Evolutionary conservation across 2,797 vertebrate genomes (phyloP).

Genomic region (Lacerta bilineata): DNA sequence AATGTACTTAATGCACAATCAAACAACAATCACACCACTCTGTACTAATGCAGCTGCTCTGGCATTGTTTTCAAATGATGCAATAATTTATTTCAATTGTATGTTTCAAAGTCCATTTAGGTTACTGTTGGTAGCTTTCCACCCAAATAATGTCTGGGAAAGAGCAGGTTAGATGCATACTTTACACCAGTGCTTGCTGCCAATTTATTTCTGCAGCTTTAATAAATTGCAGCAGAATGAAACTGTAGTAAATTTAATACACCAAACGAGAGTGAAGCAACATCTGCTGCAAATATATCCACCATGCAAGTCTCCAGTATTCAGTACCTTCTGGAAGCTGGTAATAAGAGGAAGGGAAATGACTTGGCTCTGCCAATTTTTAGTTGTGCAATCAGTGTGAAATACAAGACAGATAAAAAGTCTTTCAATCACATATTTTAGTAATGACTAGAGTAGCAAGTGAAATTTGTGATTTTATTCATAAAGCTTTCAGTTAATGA

Average conservation of each 20-base stretch:
- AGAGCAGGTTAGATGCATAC: constrained; percentile 50
- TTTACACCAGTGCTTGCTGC: constrained; percentile 40
- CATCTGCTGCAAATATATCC: constrained; percentile 78
- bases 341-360: constrained; percentile 82
- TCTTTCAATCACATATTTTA: constrained; percentile 77
- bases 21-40: constrained; percentile 21
- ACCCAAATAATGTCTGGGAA: neutral
- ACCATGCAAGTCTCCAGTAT: constrained; percentile 72
- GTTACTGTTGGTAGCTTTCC: neutral
- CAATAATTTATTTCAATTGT: constrained; percentile 14
- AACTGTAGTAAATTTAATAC: constrained; percentile 64
- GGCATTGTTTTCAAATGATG: constrained; percentile 36
- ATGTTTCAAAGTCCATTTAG: neutral
- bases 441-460: constrained; percentile 70
- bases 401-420: constrained; percentile 79
- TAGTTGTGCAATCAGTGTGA: constrained; percentile 75
- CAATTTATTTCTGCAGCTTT: constrained; percentile 69
- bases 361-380: constrained; percentile 76
- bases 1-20: constrained; percentile 23
- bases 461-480: constrained; percentile 81
- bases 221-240: constrained; percentile 74
- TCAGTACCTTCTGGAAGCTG: constrained; percentile 74
- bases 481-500: constrained; percentile 79
- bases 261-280: constrained; percentile 70
- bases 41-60: neutral